phyloP scores from a whole-genome alignment of 2,888 invertebrate species.

The Ptychoptera albimana region DNA sequence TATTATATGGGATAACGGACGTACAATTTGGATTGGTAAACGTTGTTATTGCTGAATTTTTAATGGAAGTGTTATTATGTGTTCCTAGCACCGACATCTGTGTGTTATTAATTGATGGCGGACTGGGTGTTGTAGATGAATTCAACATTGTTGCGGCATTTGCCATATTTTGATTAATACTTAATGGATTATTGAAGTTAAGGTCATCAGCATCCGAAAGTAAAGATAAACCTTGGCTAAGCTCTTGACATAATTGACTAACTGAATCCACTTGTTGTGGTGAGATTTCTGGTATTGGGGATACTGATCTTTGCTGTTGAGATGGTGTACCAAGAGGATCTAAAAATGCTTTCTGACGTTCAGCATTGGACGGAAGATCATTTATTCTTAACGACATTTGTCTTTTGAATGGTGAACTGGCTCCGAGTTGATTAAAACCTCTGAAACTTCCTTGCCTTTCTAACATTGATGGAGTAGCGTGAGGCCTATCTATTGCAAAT shows the following conservation, averaged over 20 bases:
- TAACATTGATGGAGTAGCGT: conserved; percentile 86
- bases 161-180: conserved; percentile 37
- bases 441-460: conserved; percentile 92
- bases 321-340: conserved; percentile 22
- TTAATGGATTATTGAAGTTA: conserved; percentile 39
- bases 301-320: conserved; percentile 37
- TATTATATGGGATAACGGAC: background rate
- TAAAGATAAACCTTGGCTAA: conserved; percentile 50
- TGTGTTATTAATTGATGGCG: conserved; percentile 11
- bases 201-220: conserved; percentile 37
- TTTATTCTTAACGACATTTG: conserved; percentile 89
- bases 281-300: conserved; percentile 62
- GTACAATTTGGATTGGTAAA: background rate
- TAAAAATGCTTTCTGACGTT: conserved; percentile 44
- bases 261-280: conserved; percentile 45
- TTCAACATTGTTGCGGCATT: conserved; percentile 15
- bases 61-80: background rate
- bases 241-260: conserved; percentile 59
- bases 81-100: conserved; percentile 15
- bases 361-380: conserved; percentile 89
- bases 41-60: background rate
- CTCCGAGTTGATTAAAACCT: conserved; percentile 62
- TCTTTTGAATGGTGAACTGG: conserved; percentile 85
- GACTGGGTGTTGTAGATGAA: conserved; percentile 3
- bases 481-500: conserved; percentile 88